Percentiles rank a stretch among this genome's conserved stretches.
These are phyloP conservation scores for Heloderma charlesbogerti DNA, from an alignment of 2,113 vertebrate species.

Conservation along the genomic window DNA sequence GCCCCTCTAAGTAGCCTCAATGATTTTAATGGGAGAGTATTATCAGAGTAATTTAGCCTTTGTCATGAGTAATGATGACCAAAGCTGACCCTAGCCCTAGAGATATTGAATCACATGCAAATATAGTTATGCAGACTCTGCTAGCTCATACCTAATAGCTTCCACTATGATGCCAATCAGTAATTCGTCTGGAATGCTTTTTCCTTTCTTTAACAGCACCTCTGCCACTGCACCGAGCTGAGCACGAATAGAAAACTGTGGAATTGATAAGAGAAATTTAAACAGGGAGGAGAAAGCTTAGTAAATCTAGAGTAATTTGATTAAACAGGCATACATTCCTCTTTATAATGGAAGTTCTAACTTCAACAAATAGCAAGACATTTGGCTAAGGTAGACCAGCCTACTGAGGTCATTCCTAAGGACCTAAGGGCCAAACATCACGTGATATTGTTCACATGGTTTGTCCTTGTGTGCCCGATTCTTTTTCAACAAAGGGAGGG, in stretches of 20 bases:
- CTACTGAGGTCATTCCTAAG: neutral
- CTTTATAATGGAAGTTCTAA: neutral
- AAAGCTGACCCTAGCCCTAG: neutral
- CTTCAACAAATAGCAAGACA: neutral
- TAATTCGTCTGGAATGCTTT: constrained; percentile 80
- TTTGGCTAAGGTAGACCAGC: neutral
- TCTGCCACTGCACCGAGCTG: constrained; percentile 80
- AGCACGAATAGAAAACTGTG: constrained; percentile 79
- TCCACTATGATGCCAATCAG: constrained; percentile 85
- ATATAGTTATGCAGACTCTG: constrained; percentile 14
- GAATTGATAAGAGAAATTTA: constrained; percentile 38
- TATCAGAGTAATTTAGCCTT: neutral
- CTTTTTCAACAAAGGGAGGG: neutral
- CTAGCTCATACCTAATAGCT: constrained; percentile 84
- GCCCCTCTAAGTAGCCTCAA: neutral
- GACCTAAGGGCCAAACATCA: neutral
- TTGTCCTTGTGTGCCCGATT: neutral
- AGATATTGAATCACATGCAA: neutral
- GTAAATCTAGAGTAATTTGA: neutral
- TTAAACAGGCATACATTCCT: neutral
- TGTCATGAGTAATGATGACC: neutral
- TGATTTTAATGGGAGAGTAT: neutral
- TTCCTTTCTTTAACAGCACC: constrained; percentile 81
- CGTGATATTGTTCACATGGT: neutral
- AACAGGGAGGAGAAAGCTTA: neutral